Evolutionary conservation across 37 sponge, comb jelly and placozoan species (phyloP), one percentile per base, ranked within the genome.

Genomic region (Axinella damicornis): DNA sequence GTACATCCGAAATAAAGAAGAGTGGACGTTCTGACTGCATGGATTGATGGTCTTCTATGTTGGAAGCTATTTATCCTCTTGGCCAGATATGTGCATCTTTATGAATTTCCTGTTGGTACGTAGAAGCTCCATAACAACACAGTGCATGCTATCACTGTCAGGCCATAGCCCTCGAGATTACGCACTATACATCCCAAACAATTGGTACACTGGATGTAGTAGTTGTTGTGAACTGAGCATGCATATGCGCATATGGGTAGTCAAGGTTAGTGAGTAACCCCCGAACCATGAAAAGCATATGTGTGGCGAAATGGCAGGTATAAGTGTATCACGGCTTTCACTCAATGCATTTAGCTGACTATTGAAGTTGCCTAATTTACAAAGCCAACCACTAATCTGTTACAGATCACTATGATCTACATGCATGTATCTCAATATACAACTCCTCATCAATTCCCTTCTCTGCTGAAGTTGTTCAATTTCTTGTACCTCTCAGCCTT

Each of bases 211-310:
- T 63, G 73, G 65, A 59, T 73, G 59, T 25, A 33, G 39, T 28
- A 33, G 27, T 72, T 25, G 74, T 72, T 36, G 81, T 35, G 28
- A 81, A 81, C 2, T 81, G 69, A 32, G 71, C 81, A 69, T 81
- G n/a, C n/a, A n/a, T n/a, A n/a, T n/a, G n/a, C n/a, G n/a, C 81
- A 69, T 81, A 81, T n/a, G n/a, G n/a, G n/a, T n/a, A n/a, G n/a
- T n/a, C n/a, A n/a, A 83, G 65, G 25, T 36, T 34, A 21, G 63
- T 30, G 33, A 27, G 73, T 37, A 83, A n/a, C n/a, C n/a, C n/a
- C n/a, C n/a, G 31, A 27, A 73, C 65, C 83, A 83, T 83, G 53
- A 83, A 83, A 33, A 71, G 28, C 83, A 83, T 83, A 53, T 83
- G 73, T 24, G 83, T 71, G 20, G 74, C 84, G 61, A 84, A 74